These are phyloP conservation scores for Mongoloraphidia duomilia DNA, from an alignment of 2,888 invertebrate species.

Conservation along the genomic window DNA sequence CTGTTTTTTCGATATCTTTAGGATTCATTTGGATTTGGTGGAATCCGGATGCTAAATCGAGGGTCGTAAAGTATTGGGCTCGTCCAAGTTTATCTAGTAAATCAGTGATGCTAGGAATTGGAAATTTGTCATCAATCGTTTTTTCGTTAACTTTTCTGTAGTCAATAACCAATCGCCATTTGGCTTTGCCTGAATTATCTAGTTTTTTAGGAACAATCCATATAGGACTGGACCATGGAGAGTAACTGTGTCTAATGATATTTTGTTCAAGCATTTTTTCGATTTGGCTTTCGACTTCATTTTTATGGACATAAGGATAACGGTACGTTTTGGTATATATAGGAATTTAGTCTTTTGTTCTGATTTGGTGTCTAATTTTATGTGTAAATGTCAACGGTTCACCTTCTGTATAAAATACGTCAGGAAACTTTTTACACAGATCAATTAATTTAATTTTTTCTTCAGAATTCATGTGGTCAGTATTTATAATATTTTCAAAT, in stretches of 20 bases:
- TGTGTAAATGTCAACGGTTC: too few relatives aligned
- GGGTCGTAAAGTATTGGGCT: slow-evolving; percentile 13
- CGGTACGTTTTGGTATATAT: too few relatives aligned
- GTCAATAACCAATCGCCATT: slow-evolving; percentile 8
- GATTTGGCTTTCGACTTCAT: too few relatives aligned
- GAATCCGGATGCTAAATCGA: slow-evolving; percentile 16
- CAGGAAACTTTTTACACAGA: too few relatives aligned
- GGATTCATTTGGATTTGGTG: slow-evolving; percentile 15
- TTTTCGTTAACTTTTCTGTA: slow-evolving; percentile 11
- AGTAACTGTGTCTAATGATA: neutral
- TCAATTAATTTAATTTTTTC: too few relatives aligned
- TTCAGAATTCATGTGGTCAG: too few relatives aligned
- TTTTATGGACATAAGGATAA: too few relatives aligned
- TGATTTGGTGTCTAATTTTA: too few relatives aligned
- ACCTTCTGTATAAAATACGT: too few relatives aligned
- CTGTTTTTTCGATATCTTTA: slow-evolving; percentile 13
- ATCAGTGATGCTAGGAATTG: slow-evolving; percentile 14
- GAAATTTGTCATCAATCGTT: slow-evolving; percentile 12
- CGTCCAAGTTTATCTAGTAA: slow-evolving; percentile 14
- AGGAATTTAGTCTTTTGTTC: too few relatives aligned
- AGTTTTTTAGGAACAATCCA: too few relatives aligned
- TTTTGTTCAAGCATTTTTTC: slow-evolving; percentile 3
- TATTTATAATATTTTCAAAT: too few relatives aligned
- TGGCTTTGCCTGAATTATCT: slow-evolving; percentile 5
- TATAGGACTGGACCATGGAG: slow-evolving; percentile 14